These are phyloP conservation scores for Argya squamiceps DNA, from an alignment of 2,797 vertebrate species.

Conservation along the genomic window DNA sequence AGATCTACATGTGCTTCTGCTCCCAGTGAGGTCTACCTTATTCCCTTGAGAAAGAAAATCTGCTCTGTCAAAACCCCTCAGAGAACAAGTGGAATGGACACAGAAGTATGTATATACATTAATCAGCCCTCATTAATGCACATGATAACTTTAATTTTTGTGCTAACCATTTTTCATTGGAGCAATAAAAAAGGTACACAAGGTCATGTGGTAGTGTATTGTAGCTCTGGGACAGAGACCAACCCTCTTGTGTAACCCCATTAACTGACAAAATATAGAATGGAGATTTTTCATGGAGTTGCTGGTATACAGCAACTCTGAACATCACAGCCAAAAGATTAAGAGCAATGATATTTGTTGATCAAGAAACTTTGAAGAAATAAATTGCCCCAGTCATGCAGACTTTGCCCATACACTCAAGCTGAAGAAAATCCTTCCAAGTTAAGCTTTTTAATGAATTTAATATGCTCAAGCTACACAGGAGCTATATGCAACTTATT, in stretches of 20 bases:
- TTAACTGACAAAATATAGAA: neutral
- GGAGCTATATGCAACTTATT: neutral
- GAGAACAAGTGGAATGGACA: neutral
- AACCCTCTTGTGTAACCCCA: neutral
- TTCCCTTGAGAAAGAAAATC: neutral
- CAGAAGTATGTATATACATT: neutral
- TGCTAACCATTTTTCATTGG: neutral
- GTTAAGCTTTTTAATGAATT: neutral
- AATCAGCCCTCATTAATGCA: neutral
- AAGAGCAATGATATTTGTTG: neutral
- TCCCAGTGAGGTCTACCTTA: neutral
- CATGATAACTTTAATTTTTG: neutral
- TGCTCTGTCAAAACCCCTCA: neutral
- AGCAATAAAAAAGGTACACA: neutral
- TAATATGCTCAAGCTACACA: neutral
- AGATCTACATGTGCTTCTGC: neutral
- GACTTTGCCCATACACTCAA: rapidly evolving
- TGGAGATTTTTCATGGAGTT: neutral
- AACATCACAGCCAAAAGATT: neutral
- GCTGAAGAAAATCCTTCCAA: neutral
- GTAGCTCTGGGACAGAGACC: neutral
- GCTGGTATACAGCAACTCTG: neutral
- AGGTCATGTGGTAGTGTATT: neutral
- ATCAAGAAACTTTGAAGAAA: neutral
- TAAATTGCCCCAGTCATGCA: neutral